Evolutionary conservation across 2,797 vertebrate genomes (phyloP).

Genomic region (Anas bahamensis): DNA sequence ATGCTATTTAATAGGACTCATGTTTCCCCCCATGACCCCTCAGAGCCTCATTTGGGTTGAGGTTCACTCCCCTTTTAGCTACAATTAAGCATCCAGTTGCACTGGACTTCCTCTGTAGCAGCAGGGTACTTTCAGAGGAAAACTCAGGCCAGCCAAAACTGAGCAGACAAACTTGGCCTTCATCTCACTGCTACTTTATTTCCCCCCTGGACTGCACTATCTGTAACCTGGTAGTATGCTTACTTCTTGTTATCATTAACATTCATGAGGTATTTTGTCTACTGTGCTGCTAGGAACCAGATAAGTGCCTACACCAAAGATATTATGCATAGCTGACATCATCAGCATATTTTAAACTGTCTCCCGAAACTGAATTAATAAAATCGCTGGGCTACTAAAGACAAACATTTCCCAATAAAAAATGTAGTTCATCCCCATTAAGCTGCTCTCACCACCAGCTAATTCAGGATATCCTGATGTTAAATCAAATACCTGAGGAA

Average conservation of each 20-base stretch:
- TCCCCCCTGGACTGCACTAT: background rate
- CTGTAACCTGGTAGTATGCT: background rate
- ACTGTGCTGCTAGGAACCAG: slow-evolving; percentile 9
- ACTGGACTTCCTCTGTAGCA: background rate
- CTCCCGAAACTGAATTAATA: background rate
- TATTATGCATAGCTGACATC: background rate
- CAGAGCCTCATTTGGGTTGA: background rate
- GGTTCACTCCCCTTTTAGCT: background rate
- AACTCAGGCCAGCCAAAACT: background rate
- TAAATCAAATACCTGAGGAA: slow-evolving; percentile 44
- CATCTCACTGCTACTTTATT: background rate
- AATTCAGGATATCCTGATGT: slow-evolving; percentile 33
- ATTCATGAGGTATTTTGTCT: slow-evolving; percentile 33
- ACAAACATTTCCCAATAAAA: background rate
- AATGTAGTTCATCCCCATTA: background rate
- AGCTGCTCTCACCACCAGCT: background rate
- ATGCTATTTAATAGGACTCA: background rate
- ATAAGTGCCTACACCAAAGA: slow-evolving; percentile 6
- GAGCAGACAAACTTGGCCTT: background rate
- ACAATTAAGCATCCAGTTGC: background rate
- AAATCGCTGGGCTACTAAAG: background rate
- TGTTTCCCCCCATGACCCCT: background rate
- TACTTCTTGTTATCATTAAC: slow-evolving; percentile 13
- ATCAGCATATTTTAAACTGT: slow-evolving; percentile 9
- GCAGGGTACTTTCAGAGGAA: background rate